Conservation (phyloP, 37 sponge, comb jelly and placozoan species). For the Geodia barretti region DNA sequence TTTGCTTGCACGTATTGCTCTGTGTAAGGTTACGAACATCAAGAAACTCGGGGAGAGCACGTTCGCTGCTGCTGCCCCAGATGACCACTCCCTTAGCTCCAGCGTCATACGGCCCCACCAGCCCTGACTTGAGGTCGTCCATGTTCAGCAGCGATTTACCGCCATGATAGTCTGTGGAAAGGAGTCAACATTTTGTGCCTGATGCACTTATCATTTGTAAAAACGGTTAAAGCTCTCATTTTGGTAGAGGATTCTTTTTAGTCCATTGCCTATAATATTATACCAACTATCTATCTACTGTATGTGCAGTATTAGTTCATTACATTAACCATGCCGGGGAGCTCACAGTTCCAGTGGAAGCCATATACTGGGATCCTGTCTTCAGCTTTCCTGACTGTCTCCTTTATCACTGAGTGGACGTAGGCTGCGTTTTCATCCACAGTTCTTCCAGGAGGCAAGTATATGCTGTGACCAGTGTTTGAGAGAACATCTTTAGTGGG, state of each 20-base stretch:
- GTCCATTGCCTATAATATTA: too few relatives aligned
- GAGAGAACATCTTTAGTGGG: neutral
- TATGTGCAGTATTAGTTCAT: too few relatives aligned
- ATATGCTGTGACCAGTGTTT: constrained; percentile 3
- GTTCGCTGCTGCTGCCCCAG: constrained; percentile 19
- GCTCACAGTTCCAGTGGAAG: constrained; percentile 51
- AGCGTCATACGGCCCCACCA: constrained; percentile 31
- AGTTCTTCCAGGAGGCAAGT: constrained; percentile 14
- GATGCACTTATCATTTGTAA: neutral
- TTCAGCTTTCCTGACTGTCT: constrained; percentile 30
- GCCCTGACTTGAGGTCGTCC: constrained; percentile 19
- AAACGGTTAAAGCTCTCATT: too few relatives aligned
- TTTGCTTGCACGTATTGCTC: too few relatives aligned
- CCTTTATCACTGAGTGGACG: constrained; percentile 24
- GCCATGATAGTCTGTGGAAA: constrained; percentile 29
- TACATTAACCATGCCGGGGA: neutral
- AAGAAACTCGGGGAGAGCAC: too few relatives aligned
- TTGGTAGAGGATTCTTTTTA: too few relatives aligned
- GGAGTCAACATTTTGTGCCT: neutral
- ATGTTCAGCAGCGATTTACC: constrained; percentile 12
- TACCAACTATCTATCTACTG: too few relatives aligned
- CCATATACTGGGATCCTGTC: constrained; percentile 39
- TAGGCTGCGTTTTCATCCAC: constrained; percentile 27
- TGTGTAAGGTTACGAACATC: too few relatives aligned
- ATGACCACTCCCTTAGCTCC: constrained; percentile 22